Evolutionary conservation across 2,113 vertebrate genomes (phyloP).

Genomic region (Apteryx owenii): DNA sequence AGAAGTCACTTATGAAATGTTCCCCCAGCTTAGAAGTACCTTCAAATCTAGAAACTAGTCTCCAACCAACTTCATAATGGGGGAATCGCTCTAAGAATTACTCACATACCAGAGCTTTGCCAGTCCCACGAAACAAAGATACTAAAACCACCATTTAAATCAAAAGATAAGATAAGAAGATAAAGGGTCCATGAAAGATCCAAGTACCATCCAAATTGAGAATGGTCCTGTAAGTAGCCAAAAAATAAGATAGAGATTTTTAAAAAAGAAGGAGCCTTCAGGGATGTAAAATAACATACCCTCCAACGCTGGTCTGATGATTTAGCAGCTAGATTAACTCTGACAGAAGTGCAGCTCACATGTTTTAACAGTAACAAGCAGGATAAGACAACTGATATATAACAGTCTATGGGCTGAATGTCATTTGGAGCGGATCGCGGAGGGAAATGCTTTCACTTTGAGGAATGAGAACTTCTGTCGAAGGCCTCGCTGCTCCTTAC

Average conservation of each 20-base stretch:
- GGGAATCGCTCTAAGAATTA: background rate
- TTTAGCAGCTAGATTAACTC: background rate
- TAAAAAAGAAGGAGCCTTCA: background rate
- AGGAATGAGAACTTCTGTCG: background rate
- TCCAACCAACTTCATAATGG: background rate
- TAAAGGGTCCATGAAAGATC: background rate
- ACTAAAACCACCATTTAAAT: background rate
- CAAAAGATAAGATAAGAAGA: background rate
- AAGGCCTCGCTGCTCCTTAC: background rate
- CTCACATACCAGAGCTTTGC: background rate
- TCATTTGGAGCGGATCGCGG: background rate
- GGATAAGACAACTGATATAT: background rate
- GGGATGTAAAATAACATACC: background rate
- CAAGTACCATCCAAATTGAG: background rate
- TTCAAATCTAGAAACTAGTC: background rate
- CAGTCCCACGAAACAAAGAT: background rate
- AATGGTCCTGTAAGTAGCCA: background rate
- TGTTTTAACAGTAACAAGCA: background rate
- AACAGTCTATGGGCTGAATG: background rate
- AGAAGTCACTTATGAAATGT: background rate
- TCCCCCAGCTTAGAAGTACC: background rate
- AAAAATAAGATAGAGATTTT: no score
- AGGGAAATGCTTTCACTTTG: background rate
- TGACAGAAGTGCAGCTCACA: background rate
- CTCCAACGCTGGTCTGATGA: background rate